Percentiles rank a stretch among this genome's conserved stretches.
These are phyloP conservation scores for Chrysomallon squamiferum DNA, from an alignment of 1,140 invertebrate species.

Conservation along the genomic window DNA sequence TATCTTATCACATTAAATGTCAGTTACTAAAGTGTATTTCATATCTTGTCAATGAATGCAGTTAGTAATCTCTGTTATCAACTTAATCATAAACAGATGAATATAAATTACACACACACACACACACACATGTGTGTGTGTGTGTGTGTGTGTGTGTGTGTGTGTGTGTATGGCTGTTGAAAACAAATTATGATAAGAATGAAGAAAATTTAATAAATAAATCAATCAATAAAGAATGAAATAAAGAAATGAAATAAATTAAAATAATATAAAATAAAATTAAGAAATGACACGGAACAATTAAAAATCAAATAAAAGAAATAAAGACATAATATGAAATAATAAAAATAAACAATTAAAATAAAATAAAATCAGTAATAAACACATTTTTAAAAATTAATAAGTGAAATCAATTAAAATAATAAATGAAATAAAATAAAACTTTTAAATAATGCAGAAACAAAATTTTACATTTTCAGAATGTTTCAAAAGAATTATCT, in stretches of 20 bases:
- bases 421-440: neutral
- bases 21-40: neutral
- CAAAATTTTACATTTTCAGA: no score
- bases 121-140: neutral
- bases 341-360: no score
- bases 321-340: neutral
- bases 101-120: neutral
- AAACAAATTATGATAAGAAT: neutral
- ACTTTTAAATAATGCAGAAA: neutral
- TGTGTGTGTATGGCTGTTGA: constrained; percentile 7
- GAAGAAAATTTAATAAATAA: neutral
- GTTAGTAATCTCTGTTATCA: neutral
- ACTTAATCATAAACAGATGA: neutral
- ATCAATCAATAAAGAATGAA: neutral
- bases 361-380: neutral
- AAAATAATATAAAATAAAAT: neutral
- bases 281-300: neutral
- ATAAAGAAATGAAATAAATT: neutral
- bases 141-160: neutral
- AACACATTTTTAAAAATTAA: neutral
- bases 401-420: neutral
- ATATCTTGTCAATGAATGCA: neutral
- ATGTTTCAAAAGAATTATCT: no score
- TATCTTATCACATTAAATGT: no score
- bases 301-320: neutral